Evolutionary conservation across 2,113 vertebrate species (phyloP).

Genomic region (Pteropus alecto): DNA sequence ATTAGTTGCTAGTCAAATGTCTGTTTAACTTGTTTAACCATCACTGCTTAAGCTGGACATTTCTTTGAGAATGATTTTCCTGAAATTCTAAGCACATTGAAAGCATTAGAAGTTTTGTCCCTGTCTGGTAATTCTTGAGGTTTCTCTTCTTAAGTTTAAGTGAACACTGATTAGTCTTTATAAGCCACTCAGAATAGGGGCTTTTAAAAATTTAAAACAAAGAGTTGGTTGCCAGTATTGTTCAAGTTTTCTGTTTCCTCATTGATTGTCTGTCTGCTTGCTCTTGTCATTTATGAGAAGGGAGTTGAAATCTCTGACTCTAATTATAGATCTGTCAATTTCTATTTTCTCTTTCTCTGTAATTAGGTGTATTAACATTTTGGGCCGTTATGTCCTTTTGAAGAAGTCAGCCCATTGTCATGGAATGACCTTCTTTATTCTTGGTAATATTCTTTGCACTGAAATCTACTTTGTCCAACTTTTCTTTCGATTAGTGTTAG

Average conservation of each 20-base stretch:
- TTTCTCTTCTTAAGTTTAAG: background rate
- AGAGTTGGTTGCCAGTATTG: background rate
- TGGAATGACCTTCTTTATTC: background rate
- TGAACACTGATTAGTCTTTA: background rate
- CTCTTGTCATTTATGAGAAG: no score
- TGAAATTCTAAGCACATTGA: background rate
- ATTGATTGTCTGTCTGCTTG: no score
- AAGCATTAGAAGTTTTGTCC: background rate
- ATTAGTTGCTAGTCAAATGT: background rate
- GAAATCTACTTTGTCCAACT: background rate
- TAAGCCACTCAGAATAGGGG: background rate
- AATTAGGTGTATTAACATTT: background rate
- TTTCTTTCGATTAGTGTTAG: background rate
- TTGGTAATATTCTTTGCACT: background rate
- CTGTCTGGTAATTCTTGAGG: background rate
- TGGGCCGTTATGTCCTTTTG: background rate
- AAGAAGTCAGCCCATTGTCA: background rate
- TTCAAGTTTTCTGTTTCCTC: background rate
- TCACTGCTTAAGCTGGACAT: background rate
- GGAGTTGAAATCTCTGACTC: background rate
- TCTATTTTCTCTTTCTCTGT: background rate
- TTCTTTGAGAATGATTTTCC: constrained; percentile 2
- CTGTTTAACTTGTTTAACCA: background rate
- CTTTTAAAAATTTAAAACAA: background rate
- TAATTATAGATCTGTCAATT: background rate